Base-by-base conservation (phyloP, 1,140 invertebrate genomes). In the Trissolcus basalis region DNA sequence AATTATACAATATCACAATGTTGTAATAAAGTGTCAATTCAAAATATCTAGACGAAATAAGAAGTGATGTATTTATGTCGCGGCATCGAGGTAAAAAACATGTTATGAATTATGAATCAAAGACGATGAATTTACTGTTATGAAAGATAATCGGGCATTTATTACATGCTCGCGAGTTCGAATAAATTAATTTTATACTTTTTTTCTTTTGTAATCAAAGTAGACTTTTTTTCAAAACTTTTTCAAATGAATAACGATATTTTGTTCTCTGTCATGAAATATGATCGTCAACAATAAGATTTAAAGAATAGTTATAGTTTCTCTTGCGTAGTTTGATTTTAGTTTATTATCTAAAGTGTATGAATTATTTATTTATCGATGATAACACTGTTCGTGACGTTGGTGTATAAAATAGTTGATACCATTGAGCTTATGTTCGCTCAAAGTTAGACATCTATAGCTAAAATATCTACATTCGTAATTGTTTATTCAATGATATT, bases 1-100 rank as follows among this genome's bases (percentile, higher is more conserved):
- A 60, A 70, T 70, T 61, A 70, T 43, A 48, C 54, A 61, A 49
- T 43, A 70, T 60, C 47, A 69, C 65, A 69, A 60, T 69, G 65
- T 61, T 70, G 67, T 55, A 70, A 70, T 49, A 55, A 61, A 61
- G 67, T 55, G 67, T 61, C 56, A 70, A 61, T 70, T 49, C 36
- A 41, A 55, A 70, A 55, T 43, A 32, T 5, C 15, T 19, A 16
- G 51, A 27, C 50, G 64, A 59, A 59, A 60, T 36, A 60, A 60
- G 27, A 60, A 53, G 11, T 16, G 32, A n/a, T 11, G 64, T 36
- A 51, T 53, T 41, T 56, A 47, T 41, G 45, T 48, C 33, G 13
- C 14, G 15, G 19, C 4, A 12, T 51, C 13, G 27, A 11, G 14
- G 13, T 33, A 53, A 58, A 59, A 59, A 67, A 50, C 32, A 19